Evolutionary conservation across 2,797 vertebrate genomes (phyloP), one percentile per base, ranked within the genome.

Genomic region (Pelochelys cantorii): DNA sequence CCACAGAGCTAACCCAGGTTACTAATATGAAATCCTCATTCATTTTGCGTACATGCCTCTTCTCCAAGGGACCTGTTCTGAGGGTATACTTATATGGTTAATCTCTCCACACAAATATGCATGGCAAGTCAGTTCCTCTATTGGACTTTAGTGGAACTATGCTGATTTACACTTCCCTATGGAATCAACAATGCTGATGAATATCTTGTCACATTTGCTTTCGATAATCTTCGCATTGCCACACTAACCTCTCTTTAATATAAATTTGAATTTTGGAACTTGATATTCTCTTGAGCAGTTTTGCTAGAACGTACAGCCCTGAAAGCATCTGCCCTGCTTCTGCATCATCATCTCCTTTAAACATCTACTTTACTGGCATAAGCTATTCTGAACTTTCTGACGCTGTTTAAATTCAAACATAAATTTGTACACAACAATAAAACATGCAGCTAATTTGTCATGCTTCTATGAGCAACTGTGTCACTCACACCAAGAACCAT

Each of bases 351-450:
- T 81, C 95, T 96, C 93, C 93, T 97, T 97, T 93, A 97, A 96
- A 96, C 93, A 96, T 95, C 91, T 81, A 60, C 89, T 96, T 93
- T 48, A 95, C 86, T 57, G 85, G 93, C 87, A 90, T 2, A 62
- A 94, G 95, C 93, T 74, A 94, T 96, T 81, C 57, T 53, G 59
- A 96, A 96, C 95, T 97, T 96, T 96, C 84, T 95, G 90, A 85
- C 71, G 90, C 96, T 95, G 96, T 91, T 97, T 93, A 94, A 97
- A 97, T 97, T 92, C 95, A 83, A 94, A 94, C 90, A 59, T 79
- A 95, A 97, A 97, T 94, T 89, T 96, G 96, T 97, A 97, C 90
- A 96, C 97, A 97, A 97, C 96, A 97, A 97, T 97, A 97, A 98
- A 97, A 97, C 90, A 94, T 0, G 83, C 77, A 79, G 29, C 95